Conservation (phyloP, 1,140 invertebrate species). For the Triops cancriformis region DNA sequence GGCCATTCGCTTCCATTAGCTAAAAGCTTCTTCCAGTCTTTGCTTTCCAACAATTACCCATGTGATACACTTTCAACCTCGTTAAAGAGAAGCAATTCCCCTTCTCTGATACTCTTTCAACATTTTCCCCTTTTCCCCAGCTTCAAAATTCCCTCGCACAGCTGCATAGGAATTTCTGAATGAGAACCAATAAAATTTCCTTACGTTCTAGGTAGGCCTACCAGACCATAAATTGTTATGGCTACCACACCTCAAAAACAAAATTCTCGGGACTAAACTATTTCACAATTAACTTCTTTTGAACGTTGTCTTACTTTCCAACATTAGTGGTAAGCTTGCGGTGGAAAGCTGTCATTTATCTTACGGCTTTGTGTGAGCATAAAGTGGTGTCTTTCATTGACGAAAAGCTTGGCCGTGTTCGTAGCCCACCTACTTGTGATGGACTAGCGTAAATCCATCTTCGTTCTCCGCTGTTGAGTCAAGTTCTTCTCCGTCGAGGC, state of each 20-base stretch:
- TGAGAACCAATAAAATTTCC: no score
- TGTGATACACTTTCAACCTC: conserved; percentile 10
- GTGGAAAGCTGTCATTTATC: neutral
- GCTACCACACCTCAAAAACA: no score
- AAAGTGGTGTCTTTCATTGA: neutral
- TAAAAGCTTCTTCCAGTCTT: conserved; percentile 1
- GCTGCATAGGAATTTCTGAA: no score
- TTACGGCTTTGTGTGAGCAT: neutral
- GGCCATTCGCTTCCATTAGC: conserved; percentile 8
- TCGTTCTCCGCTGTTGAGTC: neutral
- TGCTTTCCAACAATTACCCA: neutral
- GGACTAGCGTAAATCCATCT: neutral
- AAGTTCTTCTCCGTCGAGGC: neutral
- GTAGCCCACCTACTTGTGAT: neutral
- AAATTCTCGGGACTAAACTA: no score
- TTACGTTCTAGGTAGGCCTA: no score
- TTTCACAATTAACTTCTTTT: no score
- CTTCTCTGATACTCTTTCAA: neutral
- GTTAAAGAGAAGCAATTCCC: neutral
- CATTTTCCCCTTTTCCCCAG: neutral
- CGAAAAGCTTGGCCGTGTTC: neutral
- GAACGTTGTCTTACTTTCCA: neutral
- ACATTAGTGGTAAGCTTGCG: neutral
- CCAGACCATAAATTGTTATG: no score
- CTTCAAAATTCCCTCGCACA: neutral